Evolutionary conservation across 2,888 invertebrate genomes (phyloP), one percentile per base, ranked within the genome.

Genomic region (Sipha maydis): DNA sequence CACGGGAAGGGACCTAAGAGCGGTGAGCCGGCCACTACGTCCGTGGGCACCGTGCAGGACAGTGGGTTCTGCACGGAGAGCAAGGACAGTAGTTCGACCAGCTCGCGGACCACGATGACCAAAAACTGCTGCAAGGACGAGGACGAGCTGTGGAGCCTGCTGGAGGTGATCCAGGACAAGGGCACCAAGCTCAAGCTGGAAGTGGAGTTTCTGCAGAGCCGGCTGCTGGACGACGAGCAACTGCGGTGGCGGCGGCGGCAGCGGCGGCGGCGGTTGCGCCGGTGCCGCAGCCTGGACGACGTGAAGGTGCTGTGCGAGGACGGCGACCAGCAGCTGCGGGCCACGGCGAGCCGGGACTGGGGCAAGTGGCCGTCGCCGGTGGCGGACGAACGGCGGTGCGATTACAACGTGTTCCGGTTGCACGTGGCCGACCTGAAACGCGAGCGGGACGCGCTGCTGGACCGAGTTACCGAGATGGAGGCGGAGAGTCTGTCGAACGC

Each of bases 51-150:
- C 90, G 94, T 95, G 41, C 95, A 95, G 91, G 97, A 97, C 93
- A 97, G 97, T 82, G 97, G 97, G 88, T 97, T 97, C 93, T 97
- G 97, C 92, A 97, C 97, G 89, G 97, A 97, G 92, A 96, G 96
- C 84, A 96, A 96, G 71, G 90, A 90, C 79, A 90, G 91, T 67
- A 89, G 90, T 90, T 89, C 89, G 91, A 92, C 88, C 92, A 31
- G 93, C 90, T 91, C 91, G 90, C 93, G 89, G 93, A 93, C 48
- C 90, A 92, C 80, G 56, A 90, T 86, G 69, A 82, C 82, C 28
- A 85, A 85, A 31, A 85, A 76, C 85, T 67, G 85, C 28, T 67
- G 93, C 93, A 90, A 93, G 93, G 90, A 95, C 95, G 31, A 96
- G 91, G 96, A 97, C 92, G 97, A 97, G 91, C 93, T 97, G 83